These are phyloP conservation scores for Pteria penguin DNA, from an alignment of 2,888 invertebrate species.

Conservation along the genomic window DNA sequence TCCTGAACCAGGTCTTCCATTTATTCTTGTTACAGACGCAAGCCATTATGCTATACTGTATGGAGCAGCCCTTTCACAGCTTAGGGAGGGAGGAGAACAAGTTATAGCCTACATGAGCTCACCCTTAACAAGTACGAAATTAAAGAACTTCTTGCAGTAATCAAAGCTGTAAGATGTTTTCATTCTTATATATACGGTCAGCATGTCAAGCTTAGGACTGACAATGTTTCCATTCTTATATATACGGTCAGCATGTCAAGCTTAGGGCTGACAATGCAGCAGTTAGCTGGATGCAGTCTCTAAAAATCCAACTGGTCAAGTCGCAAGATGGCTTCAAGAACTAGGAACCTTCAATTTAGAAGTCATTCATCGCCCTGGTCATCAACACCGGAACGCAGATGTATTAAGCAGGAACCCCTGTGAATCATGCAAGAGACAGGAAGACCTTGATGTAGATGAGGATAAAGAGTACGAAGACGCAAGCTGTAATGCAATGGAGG, in stretches of 20 bases:
- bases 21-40: neutral
- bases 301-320: neutral
- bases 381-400: conserved; percentile 21
- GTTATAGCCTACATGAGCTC: neutral
- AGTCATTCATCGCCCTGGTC: neutral
- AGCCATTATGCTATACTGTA: neutral
- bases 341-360: neutral
- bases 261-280: neutral
- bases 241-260: neutral
- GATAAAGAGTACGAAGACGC: neutral
- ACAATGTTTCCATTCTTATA: neutral
- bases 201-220: too few species aligned
- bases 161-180: neutral
- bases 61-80: neutral
- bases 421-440: neutral
- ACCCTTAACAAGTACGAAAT: neutral
- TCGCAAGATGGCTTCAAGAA: neutral
- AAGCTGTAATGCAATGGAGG: neutral
- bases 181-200: too few species aligned
- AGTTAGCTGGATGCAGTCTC: neutral
- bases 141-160: neutral
- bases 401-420: neutral
- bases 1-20: neutral
- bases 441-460: neutral
- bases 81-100: neutral